Evolutionary conservation across 2,113 vertebrate species (phyloP), one percentile per base, ranked within the genome.

Genomic region (Megaceryle torquata): DNA sequence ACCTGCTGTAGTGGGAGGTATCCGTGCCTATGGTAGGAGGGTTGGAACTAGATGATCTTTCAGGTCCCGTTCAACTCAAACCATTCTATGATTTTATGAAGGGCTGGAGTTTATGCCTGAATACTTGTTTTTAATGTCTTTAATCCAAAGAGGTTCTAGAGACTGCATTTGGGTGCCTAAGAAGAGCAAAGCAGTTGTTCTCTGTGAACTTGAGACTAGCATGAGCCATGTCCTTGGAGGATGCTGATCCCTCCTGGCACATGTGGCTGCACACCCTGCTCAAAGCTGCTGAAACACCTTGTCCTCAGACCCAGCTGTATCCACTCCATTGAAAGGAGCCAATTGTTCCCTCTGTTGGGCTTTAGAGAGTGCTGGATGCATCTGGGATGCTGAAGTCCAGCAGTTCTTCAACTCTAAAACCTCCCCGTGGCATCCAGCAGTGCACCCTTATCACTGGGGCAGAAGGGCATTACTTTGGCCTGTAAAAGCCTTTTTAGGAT

Each of bases 371-470:
- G 35, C 39, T 67, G 31, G 13, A 15, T 31, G n/a, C 7, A 2
- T 28, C n/a, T 48, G 61, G 35, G 68, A 48, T 1, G 6, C 63
- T 43, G 20, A 59, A 65, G 28, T 18, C n/a, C 71, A 29, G 24
- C 33, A 51, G 4, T 53, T 67, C 13, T 79, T 65, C 31, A 13
- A 11, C 39, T 90, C 70, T 20, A 41, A 21, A 53, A 21, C 37
- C 5, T 59, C 33, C 53, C 20, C 4, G 0, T 41, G 21, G 41
- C 51, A 84, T 26, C 37, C 25, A 10, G 31, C 31, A 70, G 61
- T n/a, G 39, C 0, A 1, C 50, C n/a, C 1, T 68, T 69, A 33
- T 3, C 24, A 18, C 25, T 37, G 46, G 15, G 6, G 26, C 3
- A 5, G 19, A 26, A 35, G 8, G 9, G 4, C 31, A 20, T 59